These are phyloP conservation scores for Esox niger DNA, from an alignment of 2,113 vertebrate genomes.

Conservation along the genomic window DNA sequence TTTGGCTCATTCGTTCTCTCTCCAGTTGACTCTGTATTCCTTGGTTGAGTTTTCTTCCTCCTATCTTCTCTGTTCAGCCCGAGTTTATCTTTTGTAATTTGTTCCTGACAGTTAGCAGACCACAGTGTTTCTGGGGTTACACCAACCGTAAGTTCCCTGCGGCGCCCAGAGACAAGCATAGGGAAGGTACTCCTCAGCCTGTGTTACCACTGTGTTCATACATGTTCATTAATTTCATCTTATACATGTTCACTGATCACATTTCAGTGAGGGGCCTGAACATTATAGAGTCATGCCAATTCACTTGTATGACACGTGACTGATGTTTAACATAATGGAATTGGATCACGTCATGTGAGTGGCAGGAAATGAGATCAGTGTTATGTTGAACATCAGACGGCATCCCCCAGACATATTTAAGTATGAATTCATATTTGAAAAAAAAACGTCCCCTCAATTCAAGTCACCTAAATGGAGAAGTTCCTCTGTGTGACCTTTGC, in stretches of 20 bases:
- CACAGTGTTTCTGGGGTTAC: conserved; percentile 41
- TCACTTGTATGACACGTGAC: neutral
- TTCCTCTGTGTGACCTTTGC: too few relatives aligned
- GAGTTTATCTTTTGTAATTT: conserved; percentile 46
- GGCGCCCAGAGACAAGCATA: conserved; percentile 24
- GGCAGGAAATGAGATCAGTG: neutral
- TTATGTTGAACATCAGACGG: neutral
- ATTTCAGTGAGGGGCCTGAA: neutral
- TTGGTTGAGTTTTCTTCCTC: conserved; percentile 15
- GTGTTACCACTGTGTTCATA: conserved; percentile 25
- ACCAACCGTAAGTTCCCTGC: conserved; percentile 18
- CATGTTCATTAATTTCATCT: conserved; percentile 9
- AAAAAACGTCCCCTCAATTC: neutral
- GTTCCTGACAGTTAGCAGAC: conserved; percentile 60
- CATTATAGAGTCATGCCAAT: neutral
- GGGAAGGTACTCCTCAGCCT: conserved; percentile 36
- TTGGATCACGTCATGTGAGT: neutral
- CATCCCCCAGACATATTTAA: neutral
- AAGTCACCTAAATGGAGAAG: neutral
- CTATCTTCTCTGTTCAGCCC: conserved; percentile 20
- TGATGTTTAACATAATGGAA: neutral
- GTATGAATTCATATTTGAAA: neutral
- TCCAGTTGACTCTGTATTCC: conserved; percentile 15
- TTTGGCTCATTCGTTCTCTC: neutral
- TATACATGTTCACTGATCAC: conserved; percentile 1